These are phyloP conservation scores for Tetramorium bicarinatum DNA, from an alignment of 2,888 invertebrate species.

Conservation along the genomic window DNA sequence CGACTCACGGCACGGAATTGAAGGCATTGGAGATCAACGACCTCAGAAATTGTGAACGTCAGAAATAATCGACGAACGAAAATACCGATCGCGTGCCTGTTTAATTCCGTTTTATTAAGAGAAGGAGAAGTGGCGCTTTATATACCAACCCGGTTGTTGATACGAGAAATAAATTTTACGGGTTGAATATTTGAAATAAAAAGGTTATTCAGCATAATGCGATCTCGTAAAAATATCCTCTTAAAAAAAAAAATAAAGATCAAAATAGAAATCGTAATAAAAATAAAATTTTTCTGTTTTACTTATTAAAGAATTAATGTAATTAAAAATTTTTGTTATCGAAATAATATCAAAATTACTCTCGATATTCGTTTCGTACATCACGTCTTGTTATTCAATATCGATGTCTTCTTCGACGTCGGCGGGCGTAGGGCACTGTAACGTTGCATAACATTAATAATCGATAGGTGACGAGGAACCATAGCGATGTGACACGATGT, in stretches of 20 bases:
- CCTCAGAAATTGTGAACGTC: conserved; percentile 18
- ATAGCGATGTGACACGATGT: conserved; percentile 20
- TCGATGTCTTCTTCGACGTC: neutral
- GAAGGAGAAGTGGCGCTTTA: neutral
- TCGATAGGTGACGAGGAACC: conserved; percentile 35
- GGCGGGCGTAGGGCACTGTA: neutral
- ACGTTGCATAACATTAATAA: conserved; percentile 33
- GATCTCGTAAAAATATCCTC: neutral
- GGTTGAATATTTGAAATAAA: neutral
- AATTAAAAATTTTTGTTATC: neutral
- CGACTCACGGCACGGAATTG: neutral
- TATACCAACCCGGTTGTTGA: neutral
- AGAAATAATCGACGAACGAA: conserved; percentile 43
- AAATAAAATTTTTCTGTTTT: neutral
- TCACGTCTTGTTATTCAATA: neutral
- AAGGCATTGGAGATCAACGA: conserved; percentile 28
- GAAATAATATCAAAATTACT: neutral
- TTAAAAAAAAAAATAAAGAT: neutral
- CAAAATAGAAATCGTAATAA: neutral
- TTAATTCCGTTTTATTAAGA: neutral
- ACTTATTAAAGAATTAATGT: neutral
- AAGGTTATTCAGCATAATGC: neutral
- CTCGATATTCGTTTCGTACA: neutral
- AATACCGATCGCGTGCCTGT: neutral
- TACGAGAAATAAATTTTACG: neutral